Evolutionary conservation across 1,140 invertebrate genomes (phyloP), one percentile per base, ranked within the genome.

Genomic region (Sycobia sp.): DNA sequence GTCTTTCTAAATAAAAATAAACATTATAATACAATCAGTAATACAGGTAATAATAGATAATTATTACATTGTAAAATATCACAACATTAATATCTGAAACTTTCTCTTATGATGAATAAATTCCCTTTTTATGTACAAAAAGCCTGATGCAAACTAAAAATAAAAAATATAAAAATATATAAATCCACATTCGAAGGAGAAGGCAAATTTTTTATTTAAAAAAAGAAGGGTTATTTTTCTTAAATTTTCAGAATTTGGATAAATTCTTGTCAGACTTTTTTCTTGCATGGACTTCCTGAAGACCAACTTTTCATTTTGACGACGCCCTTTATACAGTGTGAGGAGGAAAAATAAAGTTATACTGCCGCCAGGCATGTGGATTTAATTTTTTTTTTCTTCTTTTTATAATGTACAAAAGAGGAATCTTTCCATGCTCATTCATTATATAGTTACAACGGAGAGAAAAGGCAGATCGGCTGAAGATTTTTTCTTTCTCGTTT

Each of bases 1-100:
- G 41, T 22, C 51, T 39, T 11, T 43, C 54, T 63, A 58, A 70
- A 69, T 67, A 64, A 64, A 72, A 69, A 69, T 72, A 74, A 62
- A 62, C 65, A 57, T 55, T 58, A 63, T 65, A 68, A 68, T 69
- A 69, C 51, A 50, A 58, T 71, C 56, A 64, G 72, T 70, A 73
- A 74, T 73, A 77, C 71, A 50, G 65, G 73, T 69, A 75, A 74
- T 74, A 76, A 69, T 56, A 60, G 68, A 64, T n/a, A 72, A 74
- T 72, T 76, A 73, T 71, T 74, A 75, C 72, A 77, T 79, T 77
- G 68, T 77, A 80, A 82, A 77, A 80, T 82, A 82, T 82, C 78
- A 80, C 78, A 82, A 80, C 71, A 72, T 77, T 72, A 69, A 71
- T 69, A 72, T 71, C 69, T 61, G 57, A 71, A 73, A 73, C 65